Percentiles rank a stretch among this genome's conserved stretches.
Evolutionary conservation across 1,140 invertebrate species (phyloP).

Genomic region (Andricus grossulariae): DNA sequence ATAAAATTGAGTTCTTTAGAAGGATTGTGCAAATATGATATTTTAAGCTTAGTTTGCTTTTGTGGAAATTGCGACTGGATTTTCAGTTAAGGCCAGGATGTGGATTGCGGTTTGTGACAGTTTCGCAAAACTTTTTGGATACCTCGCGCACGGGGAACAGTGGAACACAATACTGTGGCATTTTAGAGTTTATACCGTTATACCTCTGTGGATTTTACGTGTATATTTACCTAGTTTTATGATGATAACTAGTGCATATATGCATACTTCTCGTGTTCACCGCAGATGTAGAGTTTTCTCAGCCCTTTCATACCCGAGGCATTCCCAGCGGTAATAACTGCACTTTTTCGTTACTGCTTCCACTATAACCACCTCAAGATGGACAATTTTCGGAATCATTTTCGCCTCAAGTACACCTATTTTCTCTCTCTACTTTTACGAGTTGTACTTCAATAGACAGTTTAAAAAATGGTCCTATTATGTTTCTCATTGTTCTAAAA

Average conservation of each 20-base stretch:
- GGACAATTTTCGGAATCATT: conserved; percentile 8
- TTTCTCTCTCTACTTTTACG: background rate
- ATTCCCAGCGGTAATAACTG: conserved; percentile 28
- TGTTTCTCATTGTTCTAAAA: background rate
- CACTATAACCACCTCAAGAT: background rate
- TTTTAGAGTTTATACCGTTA: conserved; percentile 40
- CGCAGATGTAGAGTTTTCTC: conserved; percentile 11
- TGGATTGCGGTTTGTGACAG: background rate
- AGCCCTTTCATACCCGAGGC: background rate
- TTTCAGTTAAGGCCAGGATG: conserved; percentile 14
- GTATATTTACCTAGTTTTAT: conserved; percentile 44
- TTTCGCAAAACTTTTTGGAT: conserved; percentile 16
- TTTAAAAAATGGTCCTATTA: conserved; percentile 20
- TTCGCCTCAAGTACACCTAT: background rate
- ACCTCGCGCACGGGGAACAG: background rate
- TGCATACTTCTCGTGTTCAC: background rate
- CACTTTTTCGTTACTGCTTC: conserved; percentile 4
- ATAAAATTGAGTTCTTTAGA: no score
- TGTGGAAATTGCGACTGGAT: background rate
- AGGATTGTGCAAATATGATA: no score
- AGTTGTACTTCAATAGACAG: background rate
- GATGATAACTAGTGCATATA: conserved; percentile 40
- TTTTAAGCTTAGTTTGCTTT: no score
- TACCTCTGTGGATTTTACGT: conserved; percentile 42
- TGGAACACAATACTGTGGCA: background rate